A percentile compares a stretch with the other conserved stretches of the same genome.
phyloP scores from a whole-genome alignment of 2,888 invertebrate genomes.

The Adelphocoris suturalis region DNA sequence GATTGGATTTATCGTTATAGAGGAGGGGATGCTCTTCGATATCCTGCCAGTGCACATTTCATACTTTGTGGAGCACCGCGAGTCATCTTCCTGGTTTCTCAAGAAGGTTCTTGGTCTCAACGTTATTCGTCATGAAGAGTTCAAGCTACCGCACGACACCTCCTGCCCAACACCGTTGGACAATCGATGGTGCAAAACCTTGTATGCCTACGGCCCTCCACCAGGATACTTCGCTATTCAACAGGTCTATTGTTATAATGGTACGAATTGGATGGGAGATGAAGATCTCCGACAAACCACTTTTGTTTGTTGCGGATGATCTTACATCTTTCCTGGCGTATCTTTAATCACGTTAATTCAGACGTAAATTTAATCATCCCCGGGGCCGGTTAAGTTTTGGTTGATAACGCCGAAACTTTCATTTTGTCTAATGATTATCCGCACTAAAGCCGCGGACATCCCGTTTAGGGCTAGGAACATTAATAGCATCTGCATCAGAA shows the following conservation, averaged over 20 bases:
- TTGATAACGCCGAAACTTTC: too few relatives aligned
- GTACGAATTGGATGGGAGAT: not conserved
- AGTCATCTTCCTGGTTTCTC: not conserved
- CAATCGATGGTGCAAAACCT: constrained; percentile 1
- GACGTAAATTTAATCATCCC: too few relatives aligned
- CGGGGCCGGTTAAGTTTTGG: too few relatives aligned
- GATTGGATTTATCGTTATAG: not conserved
- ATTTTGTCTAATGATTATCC: too few relatives aligned
- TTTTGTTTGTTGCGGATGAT: too few relatives aligned
- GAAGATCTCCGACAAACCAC: too few relatives aligned
- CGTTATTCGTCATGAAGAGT: constrained; percentile 7
- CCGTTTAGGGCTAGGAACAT: too few relatives aligned
- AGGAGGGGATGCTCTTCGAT: not conserved
- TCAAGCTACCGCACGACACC: not conserved
- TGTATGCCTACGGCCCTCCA: not conserved
- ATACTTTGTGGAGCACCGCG: not conserved
- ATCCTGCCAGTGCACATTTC: not conserved
- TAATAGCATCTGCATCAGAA: too few relatives aligned
- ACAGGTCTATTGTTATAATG: not conserved
- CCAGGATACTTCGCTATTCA: not conserved
- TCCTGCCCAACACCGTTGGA: not conserved
- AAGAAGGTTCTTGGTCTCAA: not conserved
- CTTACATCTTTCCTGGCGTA: too few relatives aligned
- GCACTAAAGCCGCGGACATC: too few relatives aligned
- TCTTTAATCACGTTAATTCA: too few relatives aligned